Base-by-base conservation (phyloP, 2,888 invertebrate genomes). In the Acheta domesticus region DNA sequence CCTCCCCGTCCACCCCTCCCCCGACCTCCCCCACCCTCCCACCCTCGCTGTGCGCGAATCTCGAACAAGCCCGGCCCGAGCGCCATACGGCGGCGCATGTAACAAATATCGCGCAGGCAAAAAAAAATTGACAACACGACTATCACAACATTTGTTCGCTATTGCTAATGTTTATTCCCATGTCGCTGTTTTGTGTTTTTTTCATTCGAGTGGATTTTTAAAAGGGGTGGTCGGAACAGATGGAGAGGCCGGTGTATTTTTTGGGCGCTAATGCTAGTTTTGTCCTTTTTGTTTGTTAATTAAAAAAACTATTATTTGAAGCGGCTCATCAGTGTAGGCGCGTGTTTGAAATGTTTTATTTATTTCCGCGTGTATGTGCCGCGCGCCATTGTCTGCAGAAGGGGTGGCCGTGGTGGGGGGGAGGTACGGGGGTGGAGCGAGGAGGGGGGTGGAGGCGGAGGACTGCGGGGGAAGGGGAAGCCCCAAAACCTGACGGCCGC, bases 381-480 rank as follows among this genome's bases (percentile, higher is more conserved):
- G 62, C 16, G 62, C n/a, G 62, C 14, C 62, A n/a, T 62, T 62
- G 62, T 62, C 62, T 62, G 62, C 16, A 36, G 78, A 74, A 78
- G 78, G 48, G 75, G 74, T 36, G 36, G 14, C n/a, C 16, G 62
- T 62, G 62, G 62, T 12, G 62, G 62, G 3, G 62, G 62, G 3
- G 62, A 2, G 23, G 23, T 23, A 2, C 23, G 23, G 14, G 62
- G n/a, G 62, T 36, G 14, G 16, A 62, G 62, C 0, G 62, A 62
- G 16, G 14, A 5, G 1, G 14, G 2, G 75, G 49, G 76, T 49
- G 74, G 76, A 49, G 21, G 80, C 19, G 78, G 49, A 23, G 50
- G 12, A 36, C 36, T 8, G 80, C 75, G 76, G 48, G 48, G 77
- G 80, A 77, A 80, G 78, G 23, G 78, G 80, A 79, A 79, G 78